Base-by-base conservation (phyloP, 1,140 invertebrate genomes). In the Halesus radiatus region DNA sequence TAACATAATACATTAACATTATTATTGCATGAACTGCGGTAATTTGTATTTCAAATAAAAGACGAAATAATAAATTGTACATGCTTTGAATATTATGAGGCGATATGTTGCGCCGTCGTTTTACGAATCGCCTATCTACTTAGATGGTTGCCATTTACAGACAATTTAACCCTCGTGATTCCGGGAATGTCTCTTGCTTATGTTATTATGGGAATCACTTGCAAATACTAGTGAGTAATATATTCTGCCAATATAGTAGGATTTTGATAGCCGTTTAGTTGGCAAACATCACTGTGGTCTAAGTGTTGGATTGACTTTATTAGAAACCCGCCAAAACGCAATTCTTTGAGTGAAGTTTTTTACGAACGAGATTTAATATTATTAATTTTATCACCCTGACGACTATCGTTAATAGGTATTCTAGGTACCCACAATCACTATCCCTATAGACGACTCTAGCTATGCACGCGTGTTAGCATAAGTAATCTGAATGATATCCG, bases 1-100 rank as follows among this genome's bases (percentile, higher is more conserved):
- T 62, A 77, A 50, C 75, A 77, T 77, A 64, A 62, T 58, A 58
- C 73, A 58, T 76, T 29, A 32, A 76, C 23, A 70, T 70, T 70
- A 70, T 70, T 70, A 45, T 70, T 70, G 66, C 66, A 70, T 70
- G 37, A 45, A 70, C 16, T n/a, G 37, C n/a, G 26, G 32, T 45
- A 45, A 45, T 18, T 18, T 70, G 32, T 64, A 29, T 64, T 29
- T 64, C 23, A 23, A 29, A 64, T 64, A 23, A 22, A 29, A 64
- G 60, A 64, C 60, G 15, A 64, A 64, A 23, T 64, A 22, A 45
- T 45, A 45, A 13, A 45, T 10, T 29, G 60, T 29, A 64, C 60
- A 64, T 64, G 60, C 15, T 64, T 64, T 22, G 23, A 64, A 64
- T 64, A 29, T 23, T 13, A 23, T 15, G 23, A 22, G 20, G 54